Percentiles rank a stretch among this genome's conserved stretches.
These are phyloP conservation scores for Triops longicaudatus DNA, from an alignment of 1,140 invertebrate genomes.

Conservation along the genomic window DNA sequence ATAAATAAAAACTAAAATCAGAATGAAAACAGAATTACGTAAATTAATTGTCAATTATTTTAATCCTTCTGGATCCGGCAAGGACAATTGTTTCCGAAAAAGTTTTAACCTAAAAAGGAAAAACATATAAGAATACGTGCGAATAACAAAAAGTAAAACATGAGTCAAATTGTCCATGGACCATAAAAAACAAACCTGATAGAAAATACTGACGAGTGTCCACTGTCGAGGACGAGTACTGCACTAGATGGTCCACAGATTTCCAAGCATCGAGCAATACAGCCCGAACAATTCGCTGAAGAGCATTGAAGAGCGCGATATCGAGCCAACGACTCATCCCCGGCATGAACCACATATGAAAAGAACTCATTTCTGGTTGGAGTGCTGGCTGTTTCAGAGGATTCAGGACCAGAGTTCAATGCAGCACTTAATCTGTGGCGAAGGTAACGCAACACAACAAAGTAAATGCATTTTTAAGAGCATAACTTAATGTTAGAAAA, in stretches of 20 bases:
- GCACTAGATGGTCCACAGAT: constrained; percentile 67
- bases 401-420: not conserved
- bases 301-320: constrained; percentile 77
- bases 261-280: constrained; percentile 73
- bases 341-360: constrained; percentile 62
- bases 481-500: no score
- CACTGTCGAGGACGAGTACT: constrained; percentile 90
- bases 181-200: constrained; percentile 59
- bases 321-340: constrained; percentile 84
- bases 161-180: no score
- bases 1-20: not conserved
- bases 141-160: no score
- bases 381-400: not conserved
- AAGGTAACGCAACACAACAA: not conserved
- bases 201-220: constrained; percentile 89
- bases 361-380: not conserved
- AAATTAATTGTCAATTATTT: constrained; percentile 81
- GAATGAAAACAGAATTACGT: constrained; percentile 51
- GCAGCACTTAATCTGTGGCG: constrained; percentile 1
- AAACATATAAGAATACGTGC: constrained; percentile 23
- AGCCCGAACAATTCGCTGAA: constrained; percentile 75
- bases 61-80: constrained; percentile 82
- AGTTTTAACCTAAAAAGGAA: constrained; percentile 70
- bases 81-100: constrained; percentile 88
- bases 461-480: not conserved